Evolutionary conservation across 2,888 invertebrate species (phyloP).

Genomic region (Taphrorychus bicolor): DNA sequence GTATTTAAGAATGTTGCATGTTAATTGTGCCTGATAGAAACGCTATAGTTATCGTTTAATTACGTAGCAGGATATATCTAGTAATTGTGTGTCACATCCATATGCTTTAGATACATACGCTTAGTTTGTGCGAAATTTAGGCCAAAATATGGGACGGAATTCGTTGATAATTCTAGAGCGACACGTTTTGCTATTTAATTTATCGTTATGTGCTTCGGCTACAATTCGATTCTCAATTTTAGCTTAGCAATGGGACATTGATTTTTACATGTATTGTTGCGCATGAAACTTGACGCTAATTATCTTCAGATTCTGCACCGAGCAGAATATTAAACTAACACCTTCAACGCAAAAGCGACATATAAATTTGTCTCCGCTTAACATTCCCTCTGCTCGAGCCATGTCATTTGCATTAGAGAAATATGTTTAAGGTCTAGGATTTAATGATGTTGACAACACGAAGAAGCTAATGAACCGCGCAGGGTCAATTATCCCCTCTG

Average conservation of each 20-base stretch:
- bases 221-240: background rate
- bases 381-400: constrained; percentile 6
- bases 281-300: background rate
- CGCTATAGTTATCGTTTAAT: constrained; percentile 28
- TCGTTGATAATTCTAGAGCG: background rate
- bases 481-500: background rate
- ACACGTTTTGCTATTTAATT: constrained; percentile 4
- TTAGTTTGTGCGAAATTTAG: constrained; percentile 6
- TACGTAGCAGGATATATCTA: constrained; percentile 13
- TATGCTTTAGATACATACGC: constrained; percentile 21
- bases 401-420: constrained; percentile 5
- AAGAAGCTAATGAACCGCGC: background rate
- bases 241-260: background rate
- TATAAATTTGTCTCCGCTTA: constrained; percentile 10
- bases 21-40: constrained; percentile 11
- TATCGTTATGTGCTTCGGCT: background rate
- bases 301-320: background rate
- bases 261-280: background rate
- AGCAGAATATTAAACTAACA: constrained; percentile 9
- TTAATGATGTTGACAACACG: too few species aligned
- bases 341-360: background rate
- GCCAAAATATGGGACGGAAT: constrained; percentile 5
- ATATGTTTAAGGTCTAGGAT: too few species aligned
- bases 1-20: constrained; percentile 50
- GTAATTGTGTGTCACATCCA: constrained; percentile 25